Evolutionary conservation across 1,140 invertebrate species (phyloP).

Genomic region (Atta colombica): DNA sequence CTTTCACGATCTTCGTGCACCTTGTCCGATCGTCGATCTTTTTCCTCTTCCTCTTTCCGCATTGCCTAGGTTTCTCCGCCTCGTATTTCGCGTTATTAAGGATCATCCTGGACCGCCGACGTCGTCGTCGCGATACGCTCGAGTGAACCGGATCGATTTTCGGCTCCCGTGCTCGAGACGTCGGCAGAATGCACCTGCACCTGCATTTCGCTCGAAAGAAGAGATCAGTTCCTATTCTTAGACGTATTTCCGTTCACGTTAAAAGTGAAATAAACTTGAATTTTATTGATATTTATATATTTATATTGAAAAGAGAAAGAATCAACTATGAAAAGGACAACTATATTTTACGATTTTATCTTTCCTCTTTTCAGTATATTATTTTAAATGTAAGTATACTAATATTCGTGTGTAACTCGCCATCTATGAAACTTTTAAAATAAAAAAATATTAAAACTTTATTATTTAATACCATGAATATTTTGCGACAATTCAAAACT

Average conservation of each 20-base stretch:
- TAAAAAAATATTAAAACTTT: not conserved
- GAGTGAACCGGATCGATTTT: conserved; percentile 68
- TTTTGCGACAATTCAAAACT: not conserved
- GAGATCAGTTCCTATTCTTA: conserved; percentile 5
- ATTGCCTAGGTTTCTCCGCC: not conserved
- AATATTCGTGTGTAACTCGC: not conserved
- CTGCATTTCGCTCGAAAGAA: conserved; percentile 34
- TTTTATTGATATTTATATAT: conserved; percentile 15
- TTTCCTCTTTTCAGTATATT: not conserved
- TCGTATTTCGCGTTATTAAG: conserved; percentile 70
- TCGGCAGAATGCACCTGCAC: conserved; percentile 13
- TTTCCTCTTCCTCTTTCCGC: not conserved
- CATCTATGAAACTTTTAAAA: not conserved
- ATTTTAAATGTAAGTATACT: not conserved
- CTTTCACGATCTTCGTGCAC: conserved; percentile 22
- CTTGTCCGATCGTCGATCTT: conserved; percentile 29
- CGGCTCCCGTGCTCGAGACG: conserved; percentile 42
- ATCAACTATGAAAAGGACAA: not conserved
- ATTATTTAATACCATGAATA: not conserved
- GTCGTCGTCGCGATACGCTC: conserved; percentile 38
- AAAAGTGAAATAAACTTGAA: not conserved
- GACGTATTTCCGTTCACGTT: not conserved
- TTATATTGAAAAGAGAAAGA: not conserved
- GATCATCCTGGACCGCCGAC: conserved; percentile 65
- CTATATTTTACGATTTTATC: not conserved